Conservation (phyloP, 2,797 vertebrate species). For the Tadarida brasiliensis region DNA sequence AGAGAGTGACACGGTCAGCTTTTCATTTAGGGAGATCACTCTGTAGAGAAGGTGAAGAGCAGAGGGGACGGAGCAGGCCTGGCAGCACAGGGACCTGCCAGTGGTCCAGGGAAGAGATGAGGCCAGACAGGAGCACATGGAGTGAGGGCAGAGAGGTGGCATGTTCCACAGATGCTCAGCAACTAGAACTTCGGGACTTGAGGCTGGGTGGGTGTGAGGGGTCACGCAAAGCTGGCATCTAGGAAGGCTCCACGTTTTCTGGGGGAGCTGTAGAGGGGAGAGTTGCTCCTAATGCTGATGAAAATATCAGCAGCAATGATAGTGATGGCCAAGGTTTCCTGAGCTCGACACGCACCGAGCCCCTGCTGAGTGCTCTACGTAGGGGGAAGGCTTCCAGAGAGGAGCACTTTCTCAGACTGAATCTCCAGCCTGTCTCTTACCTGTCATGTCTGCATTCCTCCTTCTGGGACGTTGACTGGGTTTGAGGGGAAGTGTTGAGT, state of each 20-base stretch:
- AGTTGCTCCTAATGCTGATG: background rate
- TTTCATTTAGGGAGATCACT: background rate
- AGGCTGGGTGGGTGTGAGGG: background rate
- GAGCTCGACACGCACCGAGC: background rate
- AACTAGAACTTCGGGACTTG: background rate
- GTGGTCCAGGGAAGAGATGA: background rate
- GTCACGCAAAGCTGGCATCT: background rate
- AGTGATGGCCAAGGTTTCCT: background rate
- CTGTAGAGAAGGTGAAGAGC: background rate
- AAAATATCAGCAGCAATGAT: background rate
- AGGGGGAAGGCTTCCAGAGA: background rate
- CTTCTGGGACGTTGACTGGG: background rate
- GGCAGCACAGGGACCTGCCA: background rate
- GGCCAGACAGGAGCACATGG: background rate
- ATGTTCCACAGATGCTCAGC: fast-evolving
- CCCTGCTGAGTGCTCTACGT: background rate
- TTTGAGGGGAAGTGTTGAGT: background rate
- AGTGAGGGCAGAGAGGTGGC: background rate
- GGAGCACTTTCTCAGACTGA: background rate
- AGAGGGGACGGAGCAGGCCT: background rate
- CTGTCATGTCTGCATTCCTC: fast-evolving
- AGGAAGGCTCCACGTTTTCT: background rate
- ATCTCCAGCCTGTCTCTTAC: background rate
- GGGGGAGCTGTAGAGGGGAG: background rate
- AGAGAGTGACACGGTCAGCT: background rate